A percentile compares a stretch with the other conserved stretches of the same genome.
Evolutionary conservation across 2,888 invertebrate species (phyloP).

Genomic region (Petrolisthes manimaculis): DNA sequence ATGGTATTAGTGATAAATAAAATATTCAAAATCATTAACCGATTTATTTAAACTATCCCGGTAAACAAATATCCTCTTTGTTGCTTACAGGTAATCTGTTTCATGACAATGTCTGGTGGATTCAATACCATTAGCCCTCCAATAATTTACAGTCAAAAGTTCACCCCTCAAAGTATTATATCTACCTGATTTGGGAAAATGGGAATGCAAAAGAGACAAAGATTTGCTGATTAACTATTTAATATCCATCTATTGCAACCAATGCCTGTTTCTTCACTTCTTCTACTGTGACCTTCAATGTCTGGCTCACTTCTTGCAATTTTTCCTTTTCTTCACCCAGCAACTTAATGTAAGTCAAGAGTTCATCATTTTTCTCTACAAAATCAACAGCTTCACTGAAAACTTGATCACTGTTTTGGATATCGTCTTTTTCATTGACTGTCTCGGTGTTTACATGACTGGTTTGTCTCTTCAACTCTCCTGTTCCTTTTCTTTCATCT

Average conservation of each 20-base stretch:
- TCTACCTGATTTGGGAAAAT: not conserved
- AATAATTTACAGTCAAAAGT: too few relatives aligned
- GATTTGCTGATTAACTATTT: not conserved
- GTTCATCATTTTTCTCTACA: constrained; percentile 49
- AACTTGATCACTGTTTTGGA: not conserved
- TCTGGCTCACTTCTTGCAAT: constrained; percentile 34
- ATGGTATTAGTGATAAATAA: too few relatives aligned
- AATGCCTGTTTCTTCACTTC: constrained; percentile 53
- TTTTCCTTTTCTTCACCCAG: constrained; percentile 36
- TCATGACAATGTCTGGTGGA: too few relatives aligned
- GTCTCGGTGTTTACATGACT: not conserved
- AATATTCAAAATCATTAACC: too few relatives aligned
- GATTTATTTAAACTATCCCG: too few relatives aligned
- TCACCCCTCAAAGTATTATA: too few relatives aligned
- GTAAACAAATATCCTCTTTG: too few relatives aligned
- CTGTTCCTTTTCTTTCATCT: not conserved
- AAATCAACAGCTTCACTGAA: constrained; percentile 34
- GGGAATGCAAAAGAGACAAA: not conserved
- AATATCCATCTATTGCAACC: constrained; percentile 51
- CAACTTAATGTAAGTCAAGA: constrained; percentile 1
- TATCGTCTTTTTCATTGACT: not conserved
- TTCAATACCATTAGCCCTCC: too few relatives aligned
- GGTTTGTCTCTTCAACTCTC: not conserved
- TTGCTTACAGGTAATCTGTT: too few relatives aligned
- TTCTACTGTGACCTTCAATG: constrained; percentile 36